Evolutionary conservation across 1,140 invertebrate genomes (phyloP).

Genomic region (Fopius arisanus): DNA sequence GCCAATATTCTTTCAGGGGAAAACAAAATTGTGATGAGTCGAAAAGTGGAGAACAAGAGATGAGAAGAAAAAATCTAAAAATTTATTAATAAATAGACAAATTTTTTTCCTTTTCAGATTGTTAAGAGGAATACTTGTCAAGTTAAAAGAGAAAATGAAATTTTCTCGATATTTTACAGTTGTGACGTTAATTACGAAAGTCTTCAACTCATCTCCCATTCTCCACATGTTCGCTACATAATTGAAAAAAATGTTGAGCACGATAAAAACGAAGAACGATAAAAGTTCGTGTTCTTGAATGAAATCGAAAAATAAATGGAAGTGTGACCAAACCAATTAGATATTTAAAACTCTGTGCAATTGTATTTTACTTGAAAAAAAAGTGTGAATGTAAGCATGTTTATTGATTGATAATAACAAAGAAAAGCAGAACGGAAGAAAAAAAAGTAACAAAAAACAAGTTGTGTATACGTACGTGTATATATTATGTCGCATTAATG

Average conservation of each 20-base stretch:
- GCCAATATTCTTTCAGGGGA: not conserved
- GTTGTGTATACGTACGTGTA: constrained; percentile 26
- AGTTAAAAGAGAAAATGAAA: too few relatives aligned
- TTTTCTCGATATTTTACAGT: too few relatives aligned
- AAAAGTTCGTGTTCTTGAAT: not conserved
- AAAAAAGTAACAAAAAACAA: constrained; percentile 9
- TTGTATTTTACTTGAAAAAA: constrained; percentile 8
- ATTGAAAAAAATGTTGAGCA: not conserved
- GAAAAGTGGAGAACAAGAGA: not conserved
- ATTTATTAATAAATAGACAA: too few relatives aligned
- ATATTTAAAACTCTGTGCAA: constrained; percentile 7
- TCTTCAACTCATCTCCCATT: too few relatives aligned
- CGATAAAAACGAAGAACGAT: not conserved
- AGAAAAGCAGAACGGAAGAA: constrained; percentile 20
- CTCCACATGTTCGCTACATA: too few relatives aligned
- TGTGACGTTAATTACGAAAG: too few relatives aligned
- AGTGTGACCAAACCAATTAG: constrained; percentile 13
- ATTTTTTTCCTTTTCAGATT: too few relatives aligned
- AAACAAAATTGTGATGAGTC: not conserved
- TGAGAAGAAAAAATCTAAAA: not conserved
- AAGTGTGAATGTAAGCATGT: not conserved
- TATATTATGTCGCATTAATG: constrained; percentile 27
- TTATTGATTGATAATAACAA: constrained; percentile 19
- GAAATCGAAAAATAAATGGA: not conserved
- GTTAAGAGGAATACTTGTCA: too few relatives aligned